phyloP scores from a whole-genome alignment of 2,888 invertebrate genomes.

The Silvanus unidentatus region DNA sequence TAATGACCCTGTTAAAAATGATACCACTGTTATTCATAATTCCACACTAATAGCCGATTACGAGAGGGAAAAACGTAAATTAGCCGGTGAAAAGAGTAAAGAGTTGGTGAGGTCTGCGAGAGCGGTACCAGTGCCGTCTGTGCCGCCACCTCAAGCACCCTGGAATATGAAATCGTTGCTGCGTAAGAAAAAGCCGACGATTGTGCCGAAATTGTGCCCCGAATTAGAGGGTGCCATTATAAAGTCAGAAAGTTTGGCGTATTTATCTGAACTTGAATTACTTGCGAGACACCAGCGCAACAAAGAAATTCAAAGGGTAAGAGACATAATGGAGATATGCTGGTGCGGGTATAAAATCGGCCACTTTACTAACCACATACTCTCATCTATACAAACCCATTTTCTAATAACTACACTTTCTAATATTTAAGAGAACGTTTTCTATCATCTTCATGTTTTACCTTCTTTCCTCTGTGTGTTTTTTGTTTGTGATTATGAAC shows the following conservation, averaged over 20 bases:
- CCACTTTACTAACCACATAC: too few species aligned
- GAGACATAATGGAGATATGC: conserved; percentile 23
- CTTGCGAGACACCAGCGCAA: conserved; percentile 49
- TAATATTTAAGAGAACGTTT: too few species aligned
- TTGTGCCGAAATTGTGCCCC: conserved; percentile 43
- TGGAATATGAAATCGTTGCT: conserved; percentile 41
- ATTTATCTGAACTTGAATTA: conserved; percentile 48
- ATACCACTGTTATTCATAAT: conserved; percentile 12
- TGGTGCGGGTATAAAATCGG: conserved; percentile 10
- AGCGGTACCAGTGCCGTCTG: background rate
- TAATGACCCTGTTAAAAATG: conserved; percentile 22
- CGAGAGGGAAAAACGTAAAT: too few species aligned
- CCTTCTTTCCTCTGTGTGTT: too few species aligned
- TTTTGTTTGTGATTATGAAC: too few species aligned
- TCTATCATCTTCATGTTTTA: too few species aligned
- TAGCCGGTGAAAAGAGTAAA: background rate
- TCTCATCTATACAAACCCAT: too few species aligned
- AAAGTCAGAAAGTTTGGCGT: conserved; percentile 50
- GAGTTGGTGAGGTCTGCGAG: too few species aligned
- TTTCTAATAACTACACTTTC: too few species aligned
- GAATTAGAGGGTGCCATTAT: conserved; percentile 49
- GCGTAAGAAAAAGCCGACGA: conserved; percentile 39
- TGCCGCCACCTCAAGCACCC: conserved; percentile 17
- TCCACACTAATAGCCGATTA: conserved; percentile 16
- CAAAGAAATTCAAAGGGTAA: conserved; percentile 51